phyloP scores from a whole-genome alignment of 2,888 invertebrate species.

The Zeuzera pyrina region DNA sequence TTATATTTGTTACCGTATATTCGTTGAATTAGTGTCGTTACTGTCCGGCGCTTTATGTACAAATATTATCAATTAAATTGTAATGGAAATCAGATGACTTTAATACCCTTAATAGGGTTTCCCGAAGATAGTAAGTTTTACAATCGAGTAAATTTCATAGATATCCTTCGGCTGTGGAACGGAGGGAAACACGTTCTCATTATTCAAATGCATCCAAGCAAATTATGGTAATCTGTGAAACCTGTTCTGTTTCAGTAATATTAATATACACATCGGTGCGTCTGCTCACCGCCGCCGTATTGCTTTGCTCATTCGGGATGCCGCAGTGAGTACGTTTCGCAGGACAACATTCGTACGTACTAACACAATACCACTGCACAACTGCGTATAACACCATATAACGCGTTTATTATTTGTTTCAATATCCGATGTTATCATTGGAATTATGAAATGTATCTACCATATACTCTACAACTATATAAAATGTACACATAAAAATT shows the following conservation, averaged over 20 bases:
- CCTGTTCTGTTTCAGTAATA: conserved; percentile 70
- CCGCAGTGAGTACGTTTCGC: conserved; percentile 26
- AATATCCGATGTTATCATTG: neutral
- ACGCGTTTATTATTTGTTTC: neutral
- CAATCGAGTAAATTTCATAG: conserved; percentile 51
- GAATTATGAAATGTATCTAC: neutral
- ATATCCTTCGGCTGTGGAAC: conserved; percentile 37
- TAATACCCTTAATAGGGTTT: too few species aligned
- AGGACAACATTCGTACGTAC: conserved; percentile 8
- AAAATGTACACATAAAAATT: too few species aligned
- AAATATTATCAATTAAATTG: too few species aligned
- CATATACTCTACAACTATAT: too few species aligned
- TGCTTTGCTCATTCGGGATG: conserved; percentile 17
- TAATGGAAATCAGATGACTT: too few species aligned
- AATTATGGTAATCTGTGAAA: conserved; percentile 71
- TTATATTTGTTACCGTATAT: too few species aligned
- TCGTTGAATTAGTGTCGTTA: too few species aligned
- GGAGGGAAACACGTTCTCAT: conserved; percentile 62
- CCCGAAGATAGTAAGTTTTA: conserved; percentile 50
- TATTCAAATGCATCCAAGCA: conserved; percentile 72
- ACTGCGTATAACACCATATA: neutral
- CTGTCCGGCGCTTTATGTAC: too few species aligned
- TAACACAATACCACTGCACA: conserved; percentile 1
- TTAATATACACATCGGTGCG: conserved; percentile 61
- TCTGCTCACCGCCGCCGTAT: conserved; percentile 16